phyloP scores from a whole-genome alignment of 2,113 vertebrate species.

The Caranx melampygus region DNA sequence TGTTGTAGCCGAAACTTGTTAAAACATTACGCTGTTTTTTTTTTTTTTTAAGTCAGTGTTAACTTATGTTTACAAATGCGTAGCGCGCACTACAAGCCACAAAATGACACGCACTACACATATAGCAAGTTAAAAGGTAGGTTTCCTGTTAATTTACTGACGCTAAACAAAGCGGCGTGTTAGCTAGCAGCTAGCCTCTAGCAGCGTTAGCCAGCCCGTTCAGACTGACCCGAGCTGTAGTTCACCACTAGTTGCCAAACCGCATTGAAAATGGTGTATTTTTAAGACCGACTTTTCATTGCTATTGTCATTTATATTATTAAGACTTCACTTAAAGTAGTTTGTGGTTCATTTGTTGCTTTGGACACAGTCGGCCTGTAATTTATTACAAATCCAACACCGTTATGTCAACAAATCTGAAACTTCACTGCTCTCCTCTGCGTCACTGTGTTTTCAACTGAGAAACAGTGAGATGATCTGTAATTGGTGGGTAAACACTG shows the following conservation, averaged over 20 bases:
- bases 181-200: conserved; percentile 34
- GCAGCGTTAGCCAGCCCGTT: conserved; percentile 30
- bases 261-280: background rate
- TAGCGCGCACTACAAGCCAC: conserved; percentile 20
- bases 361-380: background rate
- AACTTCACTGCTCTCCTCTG: background rate
- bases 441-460: no score
- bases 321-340: rapidly evolving
- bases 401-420: background rate
- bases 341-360: rapidly evolving
- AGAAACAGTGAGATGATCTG: background rate
- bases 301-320: rapidly evolving
- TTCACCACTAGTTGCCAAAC: background rate
- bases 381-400: rapidly evolving
- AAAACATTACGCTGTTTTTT: background rate
- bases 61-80: conserved; percentile 37
- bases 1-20: conserved; percentile 48
- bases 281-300: background rate
- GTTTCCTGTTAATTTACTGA: background rate
- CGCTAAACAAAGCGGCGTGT: background rate
- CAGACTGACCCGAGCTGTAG: background rate
- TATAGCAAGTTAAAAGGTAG: conserved; percentile 73
- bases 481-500: background rate
- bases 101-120: conserved; percentile 56
- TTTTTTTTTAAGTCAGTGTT: background rate